Percentiles rank a stretch among this genome's conserved stretches.
These are phyloP conservation scores for Narcine bancroftii DNA, from an alignment of 2,113 vertebrate genomes.

Conservation along the genomic window DNA sequence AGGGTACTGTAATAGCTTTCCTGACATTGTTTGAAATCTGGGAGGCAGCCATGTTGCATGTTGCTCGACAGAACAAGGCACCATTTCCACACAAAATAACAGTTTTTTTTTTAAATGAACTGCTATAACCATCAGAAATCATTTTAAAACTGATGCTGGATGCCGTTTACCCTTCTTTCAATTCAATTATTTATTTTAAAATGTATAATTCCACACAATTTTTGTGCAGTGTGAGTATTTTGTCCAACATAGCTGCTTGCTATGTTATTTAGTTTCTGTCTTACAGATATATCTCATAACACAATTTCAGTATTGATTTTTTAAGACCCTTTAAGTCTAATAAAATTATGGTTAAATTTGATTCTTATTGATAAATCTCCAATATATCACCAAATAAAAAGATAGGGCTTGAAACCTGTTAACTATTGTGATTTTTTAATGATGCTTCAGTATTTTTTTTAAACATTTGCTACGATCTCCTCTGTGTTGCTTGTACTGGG, in stretches of 20 bases:
- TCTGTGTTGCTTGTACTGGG: background rate
- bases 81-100: background rate
- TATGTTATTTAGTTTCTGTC: conserved; percentile 17
- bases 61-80: background rate
- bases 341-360: conserved; percentile 34
- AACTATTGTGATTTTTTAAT: conserved; percentile 23
- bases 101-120: background rate
- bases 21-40: conserved; percentile 28
- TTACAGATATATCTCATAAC: conserved; percentile 4
- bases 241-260: background rate
- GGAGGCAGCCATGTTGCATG: conserved; percentile 22
- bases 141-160: background rate
- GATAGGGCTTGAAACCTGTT: conserved; percentile 27
- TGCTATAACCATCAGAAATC: background rate
- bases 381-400: conserved; percentile 30
- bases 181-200: background rate
- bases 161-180: background rate
- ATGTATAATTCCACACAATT: background rate
- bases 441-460: conserved; percentile 17
- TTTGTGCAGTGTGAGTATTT: background rate
- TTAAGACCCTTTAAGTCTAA: conserved; percentile 32
- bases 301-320: conserved; percentile 34
- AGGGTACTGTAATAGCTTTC: conserved; percentile 34
- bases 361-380: conserved; percentile 37
- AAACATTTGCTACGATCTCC: background rate